Base-by-base conservation (phyloP, 2,888 invertebrate genomes). In the Aelia acuminata region DNA sequence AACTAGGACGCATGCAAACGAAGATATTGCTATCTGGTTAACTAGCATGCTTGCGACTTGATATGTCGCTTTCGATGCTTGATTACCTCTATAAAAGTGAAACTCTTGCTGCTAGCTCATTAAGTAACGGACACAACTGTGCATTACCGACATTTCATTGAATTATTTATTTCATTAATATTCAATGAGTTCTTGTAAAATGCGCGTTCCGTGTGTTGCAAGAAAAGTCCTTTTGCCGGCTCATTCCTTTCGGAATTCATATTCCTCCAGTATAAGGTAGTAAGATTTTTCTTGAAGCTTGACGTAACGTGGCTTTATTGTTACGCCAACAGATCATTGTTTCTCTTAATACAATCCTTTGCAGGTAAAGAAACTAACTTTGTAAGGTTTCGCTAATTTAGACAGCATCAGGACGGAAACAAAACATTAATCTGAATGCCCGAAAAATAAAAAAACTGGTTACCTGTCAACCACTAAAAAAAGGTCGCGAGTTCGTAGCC, bases 81-180 rank as follows among this genome's bases (percentile, higher is more conserved):
- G 26, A 26, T 57, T 26, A n/a, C 26, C 57, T 15, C 13, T 15
- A 26, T 26, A 57, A 3, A 26, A 57, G 57, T 57, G 26, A 57
- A 57, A 57, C 57, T 26, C 57, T 57, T 15, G n/a, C 10, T n/a
- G n/a, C n/a, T 10, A 26, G 57, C 26, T 57, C 13, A 57, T 57
- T 57, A 57, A 26, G 57, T n/a, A 31, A 26, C 26, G 13, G 10
- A 57, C 13, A 26, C 26, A 57, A 15, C 57, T 26, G 26, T 57
- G 57, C 57, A 57, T 57, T 57, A 57, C 11, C 50, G 2, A 3
- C 3, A n/a, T 57, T 57, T 26, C 26, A 13, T 57, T 57, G 57
- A 57, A 57, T 57, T 57, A 57, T 57, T 57, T 57, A 57, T 57
- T 57, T 57, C 57, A 57, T 57, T 57, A 57, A 57, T 57, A 57